A percentile compares a stretch with the other conserved stretches of the same genome.
Evolutionary conservation across 2,113 vertebrate genomes (phyloP).

Genomic region (Motacilla tschutschensis): DNA sequence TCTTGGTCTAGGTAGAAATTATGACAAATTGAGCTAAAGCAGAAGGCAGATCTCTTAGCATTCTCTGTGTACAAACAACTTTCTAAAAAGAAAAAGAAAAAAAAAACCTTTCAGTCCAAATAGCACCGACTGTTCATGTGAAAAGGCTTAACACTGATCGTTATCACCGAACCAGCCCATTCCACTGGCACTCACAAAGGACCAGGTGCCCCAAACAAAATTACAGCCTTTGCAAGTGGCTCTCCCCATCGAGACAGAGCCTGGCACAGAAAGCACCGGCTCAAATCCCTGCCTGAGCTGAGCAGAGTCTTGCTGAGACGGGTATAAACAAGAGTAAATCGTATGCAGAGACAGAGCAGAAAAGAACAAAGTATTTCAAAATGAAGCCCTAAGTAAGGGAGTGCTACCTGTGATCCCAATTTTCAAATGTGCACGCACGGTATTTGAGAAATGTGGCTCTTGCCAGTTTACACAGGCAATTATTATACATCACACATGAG

Average conservation of each 20-base stretch:
- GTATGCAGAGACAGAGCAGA: not conserved
- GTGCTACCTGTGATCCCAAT: not conserved
- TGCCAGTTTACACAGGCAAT: not conserved
- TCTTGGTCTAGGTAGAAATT: not conserved
- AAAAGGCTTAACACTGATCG: not conserved
- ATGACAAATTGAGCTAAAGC: conserved; percentile 1
- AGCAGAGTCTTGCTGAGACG: not conserved
- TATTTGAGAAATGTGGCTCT: not conserved
- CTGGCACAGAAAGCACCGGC: rapidly evolving
- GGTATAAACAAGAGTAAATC: not conserved
- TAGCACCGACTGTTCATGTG: not conserved
- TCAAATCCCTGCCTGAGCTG: not conserved
- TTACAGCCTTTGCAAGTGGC: not conserved
- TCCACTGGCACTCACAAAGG: not conserved
- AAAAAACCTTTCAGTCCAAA: not conserved
- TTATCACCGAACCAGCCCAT: not conserved
- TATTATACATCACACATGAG: not conserved
- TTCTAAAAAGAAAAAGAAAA: not conserved
- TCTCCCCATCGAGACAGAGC: not conserved
- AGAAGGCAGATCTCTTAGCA: not conserved
- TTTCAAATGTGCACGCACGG: not conserved
- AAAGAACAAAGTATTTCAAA: not conserved
- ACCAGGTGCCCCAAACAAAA: not conserved
- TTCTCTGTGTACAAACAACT: not conserved
- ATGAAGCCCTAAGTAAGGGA: not conserved